Percentiles rank a stretch among this genome's conserved stretches.
Evolutionary conservation across 1,140 invertebrate genomes (phyloP).

Genomic region (Drosophila repleta): DNA sequence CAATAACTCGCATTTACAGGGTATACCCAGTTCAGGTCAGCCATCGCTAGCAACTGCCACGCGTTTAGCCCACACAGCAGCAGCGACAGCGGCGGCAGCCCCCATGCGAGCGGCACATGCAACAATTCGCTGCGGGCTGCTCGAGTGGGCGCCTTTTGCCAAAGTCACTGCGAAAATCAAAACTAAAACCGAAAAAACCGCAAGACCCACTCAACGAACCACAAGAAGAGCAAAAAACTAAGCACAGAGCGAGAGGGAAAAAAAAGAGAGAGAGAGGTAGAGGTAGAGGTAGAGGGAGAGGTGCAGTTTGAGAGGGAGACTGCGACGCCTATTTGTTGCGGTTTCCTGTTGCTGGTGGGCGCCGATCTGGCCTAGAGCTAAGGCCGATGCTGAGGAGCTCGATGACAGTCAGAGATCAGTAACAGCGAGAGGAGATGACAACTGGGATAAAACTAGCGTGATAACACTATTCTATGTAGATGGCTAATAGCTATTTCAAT

Average conservation of each 20-base stretch:
- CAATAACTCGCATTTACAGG: not conserved
- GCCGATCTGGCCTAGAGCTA: slow-evolving; percentile 17
- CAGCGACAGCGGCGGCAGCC: slow-evolving; percentile 1
- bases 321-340: slow-evolving; percentile 33
- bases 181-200: slow-evolving; percentile 13
- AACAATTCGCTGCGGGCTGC: slow-evolving; percentile 29
- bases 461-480: no score
- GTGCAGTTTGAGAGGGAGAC: no score
- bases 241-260: not conserved
- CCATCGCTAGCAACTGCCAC: not conserved
- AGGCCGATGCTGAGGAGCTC: not conserved
- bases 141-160: slow-evolving; percentile 39
- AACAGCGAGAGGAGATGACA: no score
- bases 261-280: no score
- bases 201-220: slow-evolving; percentile 8
- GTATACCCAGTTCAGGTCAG: not conserved
- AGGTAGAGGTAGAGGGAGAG: no score
- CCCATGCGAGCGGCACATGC: slow-evolving; percentile 19
- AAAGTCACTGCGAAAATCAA: slow-evolving; percentile 26
- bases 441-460: no score
- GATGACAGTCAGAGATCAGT: not conserved
- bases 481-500: no score
- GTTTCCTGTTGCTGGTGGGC: slow-evolving; percentile 41
- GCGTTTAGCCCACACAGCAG: slow-evolving; percentile 21
- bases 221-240: no score